phyloP scores from a whole-genome alignment of 2,888 invertebrate genomes.

The Pterobdella sp. region DNA sequence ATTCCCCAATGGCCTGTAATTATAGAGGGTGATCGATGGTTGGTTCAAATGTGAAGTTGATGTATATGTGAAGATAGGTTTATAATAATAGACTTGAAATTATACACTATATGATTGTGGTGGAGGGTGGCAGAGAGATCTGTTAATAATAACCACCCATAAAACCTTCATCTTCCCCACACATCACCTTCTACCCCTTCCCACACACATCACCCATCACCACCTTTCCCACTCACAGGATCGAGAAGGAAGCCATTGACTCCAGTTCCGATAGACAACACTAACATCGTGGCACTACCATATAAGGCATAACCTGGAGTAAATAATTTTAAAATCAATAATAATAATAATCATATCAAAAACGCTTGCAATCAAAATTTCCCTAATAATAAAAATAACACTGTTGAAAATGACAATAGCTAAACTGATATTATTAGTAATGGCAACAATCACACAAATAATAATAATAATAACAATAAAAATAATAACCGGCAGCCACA shows the following conservation, averaged over 20 bases:
- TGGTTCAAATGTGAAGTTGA: too few species aligned
- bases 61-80: constrained; percentile 31
- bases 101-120: neutral
- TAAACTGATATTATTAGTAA: too few species aligned
- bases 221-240: constrained; percentile 56
- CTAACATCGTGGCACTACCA: constrained; percentile 73
- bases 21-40: neutral
- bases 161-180: neutral
- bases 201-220: neutral
- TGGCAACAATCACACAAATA: too few species aligned
- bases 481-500: constrained; percentile 77
- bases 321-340: too few species aligned
- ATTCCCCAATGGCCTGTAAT: constrained; percentile 60
- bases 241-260: constrained; percentile 74
- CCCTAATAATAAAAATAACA: too few species aligned
- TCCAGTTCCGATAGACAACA: constrained; percentile 69
- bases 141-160: neutral
- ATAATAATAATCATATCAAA: too few species aligned
- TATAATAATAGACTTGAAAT: neutral
- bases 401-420: too few species aligned
- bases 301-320: constrained; percentile 77
- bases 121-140: neutral
- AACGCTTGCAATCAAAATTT: too few species aligned
- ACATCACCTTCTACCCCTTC: neutral
- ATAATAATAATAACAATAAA: too few species aligned